phyloP scores from a whole-genome alignment of 2,888 invertebrate species.

The Scaptomyza reducta region DNA sequence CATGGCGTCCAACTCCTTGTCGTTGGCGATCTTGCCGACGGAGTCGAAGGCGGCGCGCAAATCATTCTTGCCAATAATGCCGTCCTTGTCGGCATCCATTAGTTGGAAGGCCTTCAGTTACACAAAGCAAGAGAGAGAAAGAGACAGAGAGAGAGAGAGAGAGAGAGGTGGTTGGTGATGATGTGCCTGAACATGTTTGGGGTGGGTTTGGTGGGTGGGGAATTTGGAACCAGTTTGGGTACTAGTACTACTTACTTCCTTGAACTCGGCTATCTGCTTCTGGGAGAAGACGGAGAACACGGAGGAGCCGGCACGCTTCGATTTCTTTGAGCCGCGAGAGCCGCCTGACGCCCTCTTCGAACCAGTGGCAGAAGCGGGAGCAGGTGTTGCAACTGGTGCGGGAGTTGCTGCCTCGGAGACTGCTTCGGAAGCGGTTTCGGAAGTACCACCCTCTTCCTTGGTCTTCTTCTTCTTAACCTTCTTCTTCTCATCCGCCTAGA shows the following conservation, averaged over 20 bases:
- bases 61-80: conserved; percentile 94
- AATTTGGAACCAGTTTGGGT: no score
- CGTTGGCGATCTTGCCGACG: conserved; percentile 94
- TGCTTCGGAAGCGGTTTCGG: conserved; percentile 86
- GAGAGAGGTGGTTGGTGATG: conserved; percentile 74
- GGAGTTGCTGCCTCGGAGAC: conserved; percentile 87
- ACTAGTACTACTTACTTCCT: conserved; percentile 95
- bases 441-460: conserved; percentile 88
- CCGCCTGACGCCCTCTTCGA: conserved; percentile 93
- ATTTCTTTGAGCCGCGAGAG: conserved; percentile 86
- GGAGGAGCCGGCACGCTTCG: conserved; percentile 96
- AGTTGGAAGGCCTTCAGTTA: conserved; percentile 94
- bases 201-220: no score
- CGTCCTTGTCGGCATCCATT: conserved; percentile 98
- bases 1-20: conserved; percentile 96
- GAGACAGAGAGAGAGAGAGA: conserved; percentile 60
- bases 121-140: conserved; percentile 12
- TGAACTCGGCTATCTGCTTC: conserved; percentile 98
- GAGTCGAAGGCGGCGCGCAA: conserved; percentile 96
- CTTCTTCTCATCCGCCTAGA: conserved; percentile 96
- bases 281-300: conserved; percentile 99
- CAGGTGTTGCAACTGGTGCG: conserved; percentile 89
- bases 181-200: no score
- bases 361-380: conserved; percentile 88
- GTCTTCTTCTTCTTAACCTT: conserved; percentile 95